Percentiles rank a stretch among this genome's conserved stretches.
Conservation (phyloP, 2,797 vertebrate genomes). For the Thunnus albacares region DNA sequence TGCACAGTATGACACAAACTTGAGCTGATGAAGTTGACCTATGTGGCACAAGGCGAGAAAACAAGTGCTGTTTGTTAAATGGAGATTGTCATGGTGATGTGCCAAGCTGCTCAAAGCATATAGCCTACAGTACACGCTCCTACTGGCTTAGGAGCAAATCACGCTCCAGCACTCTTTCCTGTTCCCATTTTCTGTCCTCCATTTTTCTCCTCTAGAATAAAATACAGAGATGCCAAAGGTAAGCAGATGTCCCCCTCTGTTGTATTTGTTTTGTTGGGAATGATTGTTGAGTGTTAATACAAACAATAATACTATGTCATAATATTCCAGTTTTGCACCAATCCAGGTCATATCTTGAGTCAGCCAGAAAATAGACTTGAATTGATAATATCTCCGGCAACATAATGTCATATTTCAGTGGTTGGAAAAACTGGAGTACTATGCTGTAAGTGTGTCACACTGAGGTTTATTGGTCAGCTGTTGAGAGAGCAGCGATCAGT, state of each 20-base stretch:
- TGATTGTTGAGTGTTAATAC: background rate
- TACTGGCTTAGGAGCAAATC: background rate
- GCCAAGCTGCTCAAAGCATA: background rate
- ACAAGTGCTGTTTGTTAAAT: background rate
- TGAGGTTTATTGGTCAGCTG: constrained; percentile 58
- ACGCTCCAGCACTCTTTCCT: background rate
- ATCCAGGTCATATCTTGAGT: background rate
- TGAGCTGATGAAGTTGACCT: background rate
- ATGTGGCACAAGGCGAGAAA: background rate
- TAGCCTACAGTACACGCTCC: background rate
- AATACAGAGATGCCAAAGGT: background rate
- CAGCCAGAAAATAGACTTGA: background rate
- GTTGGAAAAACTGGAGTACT: background rate
- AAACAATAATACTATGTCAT: background rate
- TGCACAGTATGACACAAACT: background rate
- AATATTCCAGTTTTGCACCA: background rate
- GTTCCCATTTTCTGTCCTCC: background rate
- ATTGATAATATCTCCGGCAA: background rate
- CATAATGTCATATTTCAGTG: background rate
- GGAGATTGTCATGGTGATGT: background rate
- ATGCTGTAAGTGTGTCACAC: constrained; percentile 39
- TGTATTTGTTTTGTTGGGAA: background rate
- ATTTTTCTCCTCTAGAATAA: background rate
- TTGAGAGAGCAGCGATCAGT: constrained; percentile 22
- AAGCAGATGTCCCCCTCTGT: background rate